Base-by-base conservation (phyloP, 2,888 invertebrate species). In the Apomyelois bistriatella region DNA sequence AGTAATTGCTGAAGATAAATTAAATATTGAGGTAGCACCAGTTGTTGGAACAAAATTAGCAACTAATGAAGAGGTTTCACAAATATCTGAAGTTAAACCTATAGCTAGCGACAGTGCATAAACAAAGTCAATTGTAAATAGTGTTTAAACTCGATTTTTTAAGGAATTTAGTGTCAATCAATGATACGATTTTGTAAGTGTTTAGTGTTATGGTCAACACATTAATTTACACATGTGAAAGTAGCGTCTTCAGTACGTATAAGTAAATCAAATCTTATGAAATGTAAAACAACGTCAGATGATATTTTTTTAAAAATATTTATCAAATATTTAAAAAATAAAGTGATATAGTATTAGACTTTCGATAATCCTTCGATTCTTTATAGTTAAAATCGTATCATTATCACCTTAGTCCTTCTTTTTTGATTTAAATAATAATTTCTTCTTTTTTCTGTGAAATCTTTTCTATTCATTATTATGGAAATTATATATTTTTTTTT, bases 1-100 rank as follows among this genome's bases (percentile, higher is more conserved):
- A 51, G 36, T 53, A 6, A 32, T 15, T 48, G n/a, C 13, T 51
- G 42, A 49, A 41, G 55, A 56, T 43, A 56, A 58, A 36, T 30
- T 42, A 50, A 53, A 50, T 50, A 22, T 37, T 36, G 51, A 36
- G 2, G 42, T 38, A 22, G 40, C 48, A 22, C 22, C 22, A 37
- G 53, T 53, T 13, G 36, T 50, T 36, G 58, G 50, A 46, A 43
- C 48, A 1, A 55, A 51, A 40, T 32, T 46, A 46, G 1, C 10
- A 13, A 42, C 62, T 10, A 62, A 58, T 22, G 72, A 71, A 17
- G 70, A 78, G 60, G 55, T 74, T 9, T 64, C 73, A 7, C 71
- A 72, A 42, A 60, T 72, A 54, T 65, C 55, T 15, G 77, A 79
- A 65, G 70, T 72, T 3, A 77, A 78, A 54, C 61, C 71, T 1